These are phyloP conservation scores for Sialia sialis DNA, from an alignment of 2,113 vertebrate species.

Conservation along the genomic window DNA sequence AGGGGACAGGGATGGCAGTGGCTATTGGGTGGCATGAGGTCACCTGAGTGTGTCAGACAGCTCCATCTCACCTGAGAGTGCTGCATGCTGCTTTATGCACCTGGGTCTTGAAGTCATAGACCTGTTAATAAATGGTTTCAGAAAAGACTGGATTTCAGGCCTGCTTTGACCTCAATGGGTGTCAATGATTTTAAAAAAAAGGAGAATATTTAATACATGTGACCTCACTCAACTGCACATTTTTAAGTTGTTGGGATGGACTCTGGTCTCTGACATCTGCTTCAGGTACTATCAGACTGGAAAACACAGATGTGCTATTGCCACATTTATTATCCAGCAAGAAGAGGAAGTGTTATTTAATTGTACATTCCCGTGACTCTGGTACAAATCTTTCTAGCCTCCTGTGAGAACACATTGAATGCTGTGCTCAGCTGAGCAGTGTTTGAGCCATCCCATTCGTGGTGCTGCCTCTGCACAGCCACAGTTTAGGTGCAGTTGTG, in stretches of 20 bases:
- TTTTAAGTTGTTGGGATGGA: neutral
- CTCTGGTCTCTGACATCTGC: neutral
- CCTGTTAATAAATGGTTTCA: neutral
- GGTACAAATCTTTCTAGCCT: neutral
- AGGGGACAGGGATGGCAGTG: neutral
- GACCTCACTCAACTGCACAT: neutral
- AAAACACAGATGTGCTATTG: neutral
- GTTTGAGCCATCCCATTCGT: neutral
- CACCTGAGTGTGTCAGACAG: neutral
- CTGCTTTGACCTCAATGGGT: neutral
- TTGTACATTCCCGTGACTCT: accelerated
- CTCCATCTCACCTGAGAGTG: neutral
- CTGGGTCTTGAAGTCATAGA: neutral
- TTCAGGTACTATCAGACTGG: neutral
- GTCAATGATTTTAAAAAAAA: neutral
- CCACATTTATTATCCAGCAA: accelerated
- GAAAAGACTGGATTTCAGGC: neutral
- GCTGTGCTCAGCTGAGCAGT: neutral
- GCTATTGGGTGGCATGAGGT: accelerated
- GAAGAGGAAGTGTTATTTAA: neutral
- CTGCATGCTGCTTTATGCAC: neutral
- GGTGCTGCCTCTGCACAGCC: neutral
- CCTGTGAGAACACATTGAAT: neutral
- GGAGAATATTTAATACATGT: neutral
- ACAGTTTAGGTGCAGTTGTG: neutral